Base-by-base conservation (phyloP, 1,140 invertebrate species). In the Vanessa atalanta region DNA sequence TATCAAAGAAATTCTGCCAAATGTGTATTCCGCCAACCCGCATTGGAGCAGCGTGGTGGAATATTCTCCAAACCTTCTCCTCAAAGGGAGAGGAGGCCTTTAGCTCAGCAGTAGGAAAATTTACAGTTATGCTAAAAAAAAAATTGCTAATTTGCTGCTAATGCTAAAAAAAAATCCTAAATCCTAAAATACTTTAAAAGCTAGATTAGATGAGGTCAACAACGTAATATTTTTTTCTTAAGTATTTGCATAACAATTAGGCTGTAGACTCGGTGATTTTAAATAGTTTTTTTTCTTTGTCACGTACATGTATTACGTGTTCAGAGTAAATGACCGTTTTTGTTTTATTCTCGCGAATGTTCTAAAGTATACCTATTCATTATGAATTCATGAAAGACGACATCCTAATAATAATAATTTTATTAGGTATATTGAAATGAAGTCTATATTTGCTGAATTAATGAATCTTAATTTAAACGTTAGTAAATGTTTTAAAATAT, bases 161-260 rank as follows among this genome's bases (percentile, higher is more conserved):
- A n/a, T n/a, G n/a, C n/a, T n/a, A n/a, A n/a, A n/a, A n/a, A n/a
- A n/a, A n/a, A n/a, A n/a, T n/a, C n/a, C n/a, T n/a, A n/a, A n/a
- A 57, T 23, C 26, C 26, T 31, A 31, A 31, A 31, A 31, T 31
- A 31, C 26, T 57, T 37, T 26, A n/a, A 60, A 60, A 15, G 16
- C 53, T 57, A 14, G 48, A 50, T 50, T 50, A 50, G 48, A 20
- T 23, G 16, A 55, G 53, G 53, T 20, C 16, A 20, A 8, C 20
- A 55, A 55, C 53, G 16, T 55, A 20, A 20, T 4, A 55, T 15
- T 16, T 20, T 23, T 23, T 26, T 26, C 12, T 57, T 13, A 23
- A 57, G 16, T 13, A 20, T 61, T 61, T 61, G 57, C 57, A 61
- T 61, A 31, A 61, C 57, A 61, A 61, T 61, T 37, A 37, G 26